Base-by-base conservation (phyloP, 1,140 invertebrate species). In the Papilio helenus region DNA sequence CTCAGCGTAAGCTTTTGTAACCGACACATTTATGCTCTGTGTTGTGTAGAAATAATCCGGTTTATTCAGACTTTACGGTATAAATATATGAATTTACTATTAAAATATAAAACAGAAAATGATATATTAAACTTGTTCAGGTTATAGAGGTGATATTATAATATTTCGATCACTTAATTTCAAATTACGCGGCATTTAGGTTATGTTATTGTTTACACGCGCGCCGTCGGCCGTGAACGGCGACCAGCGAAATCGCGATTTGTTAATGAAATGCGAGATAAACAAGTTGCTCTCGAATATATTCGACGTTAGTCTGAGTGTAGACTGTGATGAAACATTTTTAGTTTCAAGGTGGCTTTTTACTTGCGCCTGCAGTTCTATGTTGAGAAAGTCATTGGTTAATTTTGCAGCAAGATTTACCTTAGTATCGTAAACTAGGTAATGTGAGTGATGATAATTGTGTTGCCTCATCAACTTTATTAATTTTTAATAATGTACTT, bases 21-120 rank as follows among this genome's bases (percentile, higher is more conserved):
- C 55, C 76, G 55, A 77, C 18, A 77, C 76, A 77, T 77, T 65
- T 77, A 77, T 65, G 55, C 34, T 23, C 34, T 3, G 55, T 55
- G 51, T 5, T 58, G 23, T 76, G 74, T 76, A 76, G 74, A 76
- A 76, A 76, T 61, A 76, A 76, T 76, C 74, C 74, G 74, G 74
- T 76, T 76, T 76, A 55, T 65, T 76, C 14, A 58, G 29, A 34
- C 26, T 55, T 34, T 76, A 58, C 23, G 16, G 12, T 76, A 55
- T 29, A 39, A 55, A 20, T 26, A 76, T 55, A 34, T 42, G 18
- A 29, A 42, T 76, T 76, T 51, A 61, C 46, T 76, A 58, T 58
- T 76, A 34, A 39, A 29, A 55, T 76, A 51, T 26, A 29, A 46
- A 76, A 76, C 12, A 55, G 26, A 68, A 68, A 68, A 68, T 16